A percentile compares a stretch with the other conserved stretches of the same genome.
Conservation (phyloP, 2,888 invertebrate genomes). For the Choreutis nemorana region DNA sequence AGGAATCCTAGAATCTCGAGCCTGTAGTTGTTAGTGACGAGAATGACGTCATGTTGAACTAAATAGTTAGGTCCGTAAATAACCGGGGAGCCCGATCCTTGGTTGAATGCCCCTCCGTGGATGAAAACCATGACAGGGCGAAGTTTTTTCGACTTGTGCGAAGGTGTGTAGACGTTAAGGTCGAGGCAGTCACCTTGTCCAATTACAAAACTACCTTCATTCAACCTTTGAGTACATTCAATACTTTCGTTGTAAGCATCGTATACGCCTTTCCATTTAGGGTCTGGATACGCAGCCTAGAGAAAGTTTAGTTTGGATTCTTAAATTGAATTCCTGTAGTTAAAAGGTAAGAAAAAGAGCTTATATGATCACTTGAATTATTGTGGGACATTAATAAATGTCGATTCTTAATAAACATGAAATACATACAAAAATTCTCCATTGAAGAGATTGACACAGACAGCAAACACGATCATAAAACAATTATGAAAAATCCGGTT, state of each 20-base stretch:
- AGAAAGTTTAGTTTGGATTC: too few species aligned
- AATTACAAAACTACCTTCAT: slow-evolving; percentile 19
- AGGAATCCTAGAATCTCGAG: slow-evolving; percentile 48
- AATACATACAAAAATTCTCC: too few species aligned
- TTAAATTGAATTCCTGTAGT: too few species aligned
- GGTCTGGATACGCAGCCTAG: slow-evolving; percentile 30
- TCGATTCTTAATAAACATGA: too few species aligned
- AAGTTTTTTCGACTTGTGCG: slow-evolving; percentile 10
- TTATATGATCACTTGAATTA: too few species aligned
- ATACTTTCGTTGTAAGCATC: slow-evolving; percentile 37
- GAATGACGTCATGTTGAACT: slow-evolving; percentile 33
- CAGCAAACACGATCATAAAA: too few species aligned
- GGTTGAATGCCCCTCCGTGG: slow-evolving; percentile 51
- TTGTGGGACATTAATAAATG: too few species aligned
- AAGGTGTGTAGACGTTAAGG: slow-evolving; percentile 43
- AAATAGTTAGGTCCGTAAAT: slow-evolving; percentile 47
- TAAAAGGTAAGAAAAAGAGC: too few species aligned
- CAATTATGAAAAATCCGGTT: too few species aligned
- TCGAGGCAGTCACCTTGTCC: slow-evolving; percentile 46
- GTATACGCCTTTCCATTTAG: slow-evolving; percentile 33
- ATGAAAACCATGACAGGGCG: slow-evolving; percentile 53
- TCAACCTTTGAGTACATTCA: slow-evolving; percentile 42
- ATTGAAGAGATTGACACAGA: too few species aligned
- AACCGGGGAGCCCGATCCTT: slow-evolving; percentile 42
- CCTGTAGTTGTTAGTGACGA: slow-evolving; percentile 50